A percentile compares a stretch with the other conserved stretches of the same genome.
Conservation (phyloP, 2,888 invertebrate species). For the Hypomecis atomaria region DNA sequence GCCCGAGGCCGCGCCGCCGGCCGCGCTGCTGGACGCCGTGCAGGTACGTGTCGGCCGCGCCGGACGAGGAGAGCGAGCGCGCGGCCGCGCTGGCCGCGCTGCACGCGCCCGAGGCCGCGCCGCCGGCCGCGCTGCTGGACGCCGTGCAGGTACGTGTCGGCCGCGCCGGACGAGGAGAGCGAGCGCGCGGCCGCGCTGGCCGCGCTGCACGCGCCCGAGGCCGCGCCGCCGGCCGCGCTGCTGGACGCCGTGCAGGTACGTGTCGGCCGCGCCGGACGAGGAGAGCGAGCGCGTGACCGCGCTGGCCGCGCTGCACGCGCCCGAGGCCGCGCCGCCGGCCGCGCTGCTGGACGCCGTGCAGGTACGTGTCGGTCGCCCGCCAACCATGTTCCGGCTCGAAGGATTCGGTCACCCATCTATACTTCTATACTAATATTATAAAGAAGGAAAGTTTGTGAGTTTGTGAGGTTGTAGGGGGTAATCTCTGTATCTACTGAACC, state of each 20-base stretch:
- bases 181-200: constrained; percentile 3
- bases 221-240: not conserved
- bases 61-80: constrained; percentile 2
- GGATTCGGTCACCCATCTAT: too few species aligned
- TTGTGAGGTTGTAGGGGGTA: too few species aligned
- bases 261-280: not conserved
- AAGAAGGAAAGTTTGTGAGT: too few species aligned
- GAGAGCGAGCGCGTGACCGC: constrained; percentile 3
- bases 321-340: not conserved
- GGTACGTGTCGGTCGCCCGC: too few species aligned
- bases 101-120: not conserved
- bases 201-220: not conserved
- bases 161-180: constrained; percentile 3
- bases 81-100: constrained; percentile 2
- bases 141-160: not conserved
- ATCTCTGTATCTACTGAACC: too few species aligned
- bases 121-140: not conserved
- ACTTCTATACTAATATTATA: too few species aligned
- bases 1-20: not conserved
- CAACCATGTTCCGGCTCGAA: too few species aligned
- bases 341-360: not conserved
- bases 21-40: not conserved
- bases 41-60: not conserved
- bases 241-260: not conserved
- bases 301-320: not conserved